Evolutionary conservation across 2,797 vertebrate genomes (phyloP).

Genomic region (Sebastes vulpes): DNA sequence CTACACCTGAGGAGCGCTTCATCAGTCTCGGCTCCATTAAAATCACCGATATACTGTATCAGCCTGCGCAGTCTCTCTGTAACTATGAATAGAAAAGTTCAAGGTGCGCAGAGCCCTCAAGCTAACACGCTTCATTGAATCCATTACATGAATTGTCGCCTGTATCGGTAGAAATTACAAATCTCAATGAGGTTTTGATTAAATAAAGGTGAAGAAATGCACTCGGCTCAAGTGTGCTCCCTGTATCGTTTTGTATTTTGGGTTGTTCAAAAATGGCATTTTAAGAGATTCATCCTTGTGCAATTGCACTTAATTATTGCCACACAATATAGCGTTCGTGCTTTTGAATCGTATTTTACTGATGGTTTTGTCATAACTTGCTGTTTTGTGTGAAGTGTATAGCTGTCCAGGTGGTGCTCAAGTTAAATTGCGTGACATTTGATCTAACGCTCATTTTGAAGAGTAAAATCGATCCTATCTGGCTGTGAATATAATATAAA

Average conservation of each 20-base stretch:
- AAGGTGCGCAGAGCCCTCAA: not conserved
- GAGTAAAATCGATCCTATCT: not conserved
- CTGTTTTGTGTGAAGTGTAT: slow-evolving; percentile 21
- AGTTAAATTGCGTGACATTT: not conserved
- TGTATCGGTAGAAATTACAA: not conserved
- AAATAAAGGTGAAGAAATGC: not conserved
- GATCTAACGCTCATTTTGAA: not conserved
- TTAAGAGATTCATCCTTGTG: slow-evolving; percentile 10
- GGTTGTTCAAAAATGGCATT: not conserved
- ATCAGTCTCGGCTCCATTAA: not conserved
- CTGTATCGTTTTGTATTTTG: not conserved
- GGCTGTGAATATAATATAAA: not conserved
- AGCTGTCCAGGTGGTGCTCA: slow-evolving; percentile 13
- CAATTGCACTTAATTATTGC: not conserved
- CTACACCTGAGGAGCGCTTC: not conserved
- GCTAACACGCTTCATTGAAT: not conserved
- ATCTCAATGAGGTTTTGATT: not conserved
- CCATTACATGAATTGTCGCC: not conserved
- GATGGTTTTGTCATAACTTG: not conserved
- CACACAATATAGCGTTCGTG: slow-evolving; percentile 41
- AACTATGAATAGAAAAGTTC: not conserved
- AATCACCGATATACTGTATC: not conserved
- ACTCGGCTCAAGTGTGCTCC: not conserved
- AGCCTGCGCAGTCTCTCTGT: not conserved
- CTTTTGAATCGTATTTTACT: not conserved